phyloP scores from a whole-genome alignment of 2,113 vertebrate species.

The Elgaria multicarinata region DNA sequence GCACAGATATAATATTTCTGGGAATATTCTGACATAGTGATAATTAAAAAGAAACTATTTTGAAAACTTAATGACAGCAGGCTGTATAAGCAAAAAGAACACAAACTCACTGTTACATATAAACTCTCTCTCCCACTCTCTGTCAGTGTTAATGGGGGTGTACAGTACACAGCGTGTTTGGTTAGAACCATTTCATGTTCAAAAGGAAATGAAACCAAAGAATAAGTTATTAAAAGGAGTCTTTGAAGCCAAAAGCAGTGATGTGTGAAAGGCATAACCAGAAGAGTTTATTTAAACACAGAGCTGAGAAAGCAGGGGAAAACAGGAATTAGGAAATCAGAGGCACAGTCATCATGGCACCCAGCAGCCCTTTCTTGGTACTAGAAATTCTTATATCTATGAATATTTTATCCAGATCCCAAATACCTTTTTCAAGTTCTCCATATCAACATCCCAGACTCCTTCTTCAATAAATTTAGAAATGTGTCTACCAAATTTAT shows the following conservation, averaged over 20 bases:
- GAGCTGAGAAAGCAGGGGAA: slow-evolving; percentile 63
- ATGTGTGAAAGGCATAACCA: slow-evolving; percentile 79
- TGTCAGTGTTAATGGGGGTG: slow-evolving; percentile 58
- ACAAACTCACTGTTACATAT: slow-evolving; percentile 36
- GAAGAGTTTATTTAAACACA: slow-evolving; percentile 79
- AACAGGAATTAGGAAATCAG: slow-evolving; percentile 76
- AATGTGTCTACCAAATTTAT: slow-evolving; percentile 61
- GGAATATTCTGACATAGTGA: slow-evolving; percentile 2
- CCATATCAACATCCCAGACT: slow-evolving; percentile 74
- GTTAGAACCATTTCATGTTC: slow-evolving; percentile 78
- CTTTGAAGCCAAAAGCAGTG: slow-evolving; percentile 79
- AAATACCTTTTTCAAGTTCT: slow-evolving; percentile 73
- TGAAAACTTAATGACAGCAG: slow-evolving; percentile 55
- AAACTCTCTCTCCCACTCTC: slow-evolving; percentile 34
- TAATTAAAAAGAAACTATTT: slow-evolving; percentile 52
- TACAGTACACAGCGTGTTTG: slow-evolving; percentile 64
- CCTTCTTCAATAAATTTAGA: slow-evolving; percentile 72
- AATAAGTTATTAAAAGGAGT: slow-evolving; percentile 77
- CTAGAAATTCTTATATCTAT: slow-evolving; percentile 67
- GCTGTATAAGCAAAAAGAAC: slow-evolving; percentile 36
- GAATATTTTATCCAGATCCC: slow-evolving; percentile 74
- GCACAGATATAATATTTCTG: neutral
- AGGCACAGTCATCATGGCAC: slow-evolving; percentile 72
- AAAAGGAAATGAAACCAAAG: slow-evolving; percentile 77
- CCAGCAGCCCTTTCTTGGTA: slow-evolving; percentile 68